phyloP scores from a whole-genome alignment of 2,888 invertebrate genomes.

The Eucriotettix oculatus region DNA sequence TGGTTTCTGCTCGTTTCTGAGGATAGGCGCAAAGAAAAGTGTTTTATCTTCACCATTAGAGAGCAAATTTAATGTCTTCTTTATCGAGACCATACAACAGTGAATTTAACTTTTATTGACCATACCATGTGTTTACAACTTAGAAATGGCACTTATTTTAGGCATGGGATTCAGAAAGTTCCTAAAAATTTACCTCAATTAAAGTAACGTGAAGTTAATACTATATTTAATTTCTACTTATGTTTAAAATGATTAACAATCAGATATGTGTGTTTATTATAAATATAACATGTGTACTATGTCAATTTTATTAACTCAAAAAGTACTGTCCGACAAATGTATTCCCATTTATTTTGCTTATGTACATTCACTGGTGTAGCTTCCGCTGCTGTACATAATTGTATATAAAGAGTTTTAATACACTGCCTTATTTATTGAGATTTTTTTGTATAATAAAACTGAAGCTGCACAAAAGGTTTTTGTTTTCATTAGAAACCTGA shows the following conservation, averaged over 20 bases:
- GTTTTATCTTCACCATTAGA: no score
- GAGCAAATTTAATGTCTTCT: no score
- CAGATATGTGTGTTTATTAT: neutral
- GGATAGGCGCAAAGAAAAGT: no score
- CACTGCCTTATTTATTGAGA: conserved; percentile 15
- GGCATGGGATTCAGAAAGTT: neutral
- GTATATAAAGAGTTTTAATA: conserved; percentile 14
- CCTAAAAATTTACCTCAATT: neutral
- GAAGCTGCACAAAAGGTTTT: conserved; percentile 5
- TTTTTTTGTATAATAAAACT: conserved; percentile 13
- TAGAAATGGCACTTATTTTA: no score
- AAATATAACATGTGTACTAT: neutral
- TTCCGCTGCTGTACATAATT: conserved; percentile 12
- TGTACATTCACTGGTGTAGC: conserved; percentile 7
- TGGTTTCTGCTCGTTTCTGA: no score
- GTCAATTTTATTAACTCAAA: neutral
- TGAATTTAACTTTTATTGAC: no score
- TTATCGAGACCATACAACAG: no score
- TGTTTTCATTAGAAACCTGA: neutral
- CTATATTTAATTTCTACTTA: neutral
- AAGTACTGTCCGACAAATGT: neutral
- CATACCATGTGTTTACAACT: no score
- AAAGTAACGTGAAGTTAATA: neutral
- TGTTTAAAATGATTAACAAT: neutral
- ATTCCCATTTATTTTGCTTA: conserved; percentile 1